These are phyloP conservation scores for Nannobrachium achirus DNA, from an alignment of 2,113 vertebrate species.

Conservation along the genomic window DNA sequence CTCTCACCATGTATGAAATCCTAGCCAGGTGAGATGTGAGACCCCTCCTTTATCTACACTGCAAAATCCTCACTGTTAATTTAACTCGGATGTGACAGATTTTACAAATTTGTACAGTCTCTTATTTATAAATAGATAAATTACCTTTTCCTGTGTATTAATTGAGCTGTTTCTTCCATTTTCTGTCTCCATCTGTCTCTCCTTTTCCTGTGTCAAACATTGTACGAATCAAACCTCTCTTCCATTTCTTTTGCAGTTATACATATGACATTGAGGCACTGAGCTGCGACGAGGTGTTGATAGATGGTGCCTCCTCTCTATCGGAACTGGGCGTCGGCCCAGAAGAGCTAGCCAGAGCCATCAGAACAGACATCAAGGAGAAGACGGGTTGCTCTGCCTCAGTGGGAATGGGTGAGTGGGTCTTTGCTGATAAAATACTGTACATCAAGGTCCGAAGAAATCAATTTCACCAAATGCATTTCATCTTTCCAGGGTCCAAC, in stretches of 20 bases:
- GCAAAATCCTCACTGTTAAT: not conserved
- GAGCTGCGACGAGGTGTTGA: constrained; percentile 95
- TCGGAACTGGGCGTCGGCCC: constrained; percentile 85
- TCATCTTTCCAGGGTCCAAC: constrained; percentile 87
- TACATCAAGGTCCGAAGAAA: not conserved
- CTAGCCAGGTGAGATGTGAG: constrained; percentile 87
- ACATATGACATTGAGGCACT: constrained; percentile 96
- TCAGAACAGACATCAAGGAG: constrained; percentile 90
- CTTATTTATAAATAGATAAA: not conserved
- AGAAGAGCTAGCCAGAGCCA: constrained; percentile 87
- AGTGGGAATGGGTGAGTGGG: constrained; percentile 91
- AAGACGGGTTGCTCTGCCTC: constrained; percentile 93
- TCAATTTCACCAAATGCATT: constrained; percentile 10
- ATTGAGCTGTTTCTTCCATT: not conserved
- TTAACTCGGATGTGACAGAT: not conserved
- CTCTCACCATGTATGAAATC: constrained; percentile 90
- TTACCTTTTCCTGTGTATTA: not conserved
- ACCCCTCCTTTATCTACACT: not conserved
- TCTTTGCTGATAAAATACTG: not conserved
- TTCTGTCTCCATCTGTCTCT: not conserved
- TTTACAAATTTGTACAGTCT: not conserved
- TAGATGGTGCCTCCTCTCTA: constrained; percentile 90
- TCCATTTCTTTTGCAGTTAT: constrained; percentile 81
- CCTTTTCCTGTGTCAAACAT: not conserved
- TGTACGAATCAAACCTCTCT: too few species aligned